Conservation (phyloP, 2,797 vertebrate genomes). For the Falco rusticolus region DNA sequence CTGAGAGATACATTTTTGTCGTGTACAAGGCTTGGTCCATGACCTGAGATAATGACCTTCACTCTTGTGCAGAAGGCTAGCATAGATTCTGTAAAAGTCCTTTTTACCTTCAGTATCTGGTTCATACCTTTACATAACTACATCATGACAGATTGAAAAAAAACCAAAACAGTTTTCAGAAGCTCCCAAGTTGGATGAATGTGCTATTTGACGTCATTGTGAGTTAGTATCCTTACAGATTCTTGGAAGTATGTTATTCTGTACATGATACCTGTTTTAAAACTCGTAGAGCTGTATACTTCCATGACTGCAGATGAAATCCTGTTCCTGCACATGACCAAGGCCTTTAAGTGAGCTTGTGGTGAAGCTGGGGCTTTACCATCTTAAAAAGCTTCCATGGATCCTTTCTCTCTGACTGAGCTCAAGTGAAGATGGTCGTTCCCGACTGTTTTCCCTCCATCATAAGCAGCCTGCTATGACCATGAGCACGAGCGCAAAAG, state of each 20-base stretch:
- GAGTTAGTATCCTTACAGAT: background rate
- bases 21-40: background rate
- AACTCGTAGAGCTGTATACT: background rate
- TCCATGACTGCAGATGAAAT: background rate
- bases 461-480: background rate
- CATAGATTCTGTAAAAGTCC: background rate
- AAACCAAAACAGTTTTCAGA: background rate
- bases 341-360: background rate
- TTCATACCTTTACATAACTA: background rate
- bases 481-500: background rate
- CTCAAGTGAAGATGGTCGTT: background rate
- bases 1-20: background rate
- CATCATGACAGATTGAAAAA: background rate
- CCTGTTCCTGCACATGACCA: background rate
- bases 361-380: background rate
- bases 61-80: background rate
- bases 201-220: background rate
- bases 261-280: background rate
- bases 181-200: background rate
- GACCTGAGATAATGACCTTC: background rate
- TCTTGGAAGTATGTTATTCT: background rate
- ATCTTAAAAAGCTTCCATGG: background rate
- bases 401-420: background rate
- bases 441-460: background rate
- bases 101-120: background rate